These are phyloP conservation scores for Chrysotoxum bicinctum DNA, from an alignment of 2,888 invertebrate genomes.

Conservation along the genomic window DNA sequence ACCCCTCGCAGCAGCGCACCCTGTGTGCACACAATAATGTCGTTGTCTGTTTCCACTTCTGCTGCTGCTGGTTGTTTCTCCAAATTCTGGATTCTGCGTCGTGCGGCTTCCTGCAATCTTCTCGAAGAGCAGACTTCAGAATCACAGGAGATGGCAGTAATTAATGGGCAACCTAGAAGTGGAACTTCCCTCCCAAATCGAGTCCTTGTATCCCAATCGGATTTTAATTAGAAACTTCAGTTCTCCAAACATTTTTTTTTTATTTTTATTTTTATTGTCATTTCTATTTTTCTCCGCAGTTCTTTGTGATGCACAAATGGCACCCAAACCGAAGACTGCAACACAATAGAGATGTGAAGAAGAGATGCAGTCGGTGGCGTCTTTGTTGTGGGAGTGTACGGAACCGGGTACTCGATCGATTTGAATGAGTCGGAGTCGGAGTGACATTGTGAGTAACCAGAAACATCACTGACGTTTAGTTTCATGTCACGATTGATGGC, in stretches of 20 bases:
- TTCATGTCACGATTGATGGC: constrained; percentile 63
- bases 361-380: not conserved
- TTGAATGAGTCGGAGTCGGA: constrained; percentile 9
- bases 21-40: constrained; percentile 17
- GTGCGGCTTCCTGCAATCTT: constrained; percentile 39
- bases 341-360: constrained; percentile 5
- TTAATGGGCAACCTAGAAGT: constrained; percentile 62
- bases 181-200: constrained; percentile 61
- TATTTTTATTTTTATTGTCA: not conserved
- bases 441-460: constrained; percentile 52
- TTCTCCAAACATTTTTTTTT: constrained; percentile 5
- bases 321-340: not conserved
- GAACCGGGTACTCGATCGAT: constrained; percentile 54
- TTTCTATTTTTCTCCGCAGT: constrained; percentile 26
- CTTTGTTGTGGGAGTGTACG: constrained; percentile 49
- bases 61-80: constrained; percentile 38
- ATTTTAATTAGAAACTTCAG: constrained; percentile 62
- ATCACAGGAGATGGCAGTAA: constrained; percentile 40
- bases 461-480: constrained; percentile 36
- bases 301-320: constrained; percentile 37
- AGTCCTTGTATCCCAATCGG: constrained; percentile 57
- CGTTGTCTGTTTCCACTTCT: constrained; percentile 29
- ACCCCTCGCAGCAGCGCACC: constrained; percentile 40
- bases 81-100: constrained; percentile 68
- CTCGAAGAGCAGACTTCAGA: constrained; percentile 30